Conservation (phyloP, 1,140 invertebrate species). For the Hyles euphorbiae region DNA sequence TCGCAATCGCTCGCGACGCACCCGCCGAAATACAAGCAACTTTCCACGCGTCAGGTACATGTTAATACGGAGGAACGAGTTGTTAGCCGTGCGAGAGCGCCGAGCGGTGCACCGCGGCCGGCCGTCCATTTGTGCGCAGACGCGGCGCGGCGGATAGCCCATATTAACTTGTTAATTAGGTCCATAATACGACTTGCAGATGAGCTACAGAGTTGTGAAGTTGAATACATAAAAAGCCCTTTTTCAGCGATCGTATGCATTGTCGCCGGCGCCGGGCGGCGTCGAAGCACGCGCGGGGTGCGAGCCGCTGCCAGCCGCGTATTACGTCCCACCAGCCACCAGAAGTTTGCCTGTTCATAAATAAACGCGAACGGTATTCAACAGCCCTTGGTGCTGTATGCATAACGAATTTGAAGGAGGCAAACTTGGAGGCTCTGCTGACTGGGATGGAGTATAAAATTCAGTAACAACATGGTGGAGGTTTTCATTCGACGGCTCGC, state of each 20-base stretch:
- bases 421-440: slow-evolving; percentile 74
- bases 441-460: slow-evolving; percentile 76
- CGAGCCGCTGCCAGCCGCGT: slow-evolving; percentile 75
- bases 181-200: slow-evolving; percentile 93
- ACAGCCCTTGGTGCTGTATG: slow-evolving; percentile 77
- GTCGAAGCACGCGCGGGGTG: slow-evolving; percentile 67
- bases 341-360: slow-evolving; percentile 78
- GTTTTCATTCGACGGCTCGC: slow-evolving; percentile 71
- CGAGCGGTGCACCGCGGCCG: slow-evolving; percentile 1
- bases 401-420: slow-evolving; percentile 77
- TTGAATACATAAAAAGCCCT: slow-evolving; percentile 76
- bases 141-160: slow-evolving; percentile 76
- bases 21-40: slow-evolving; percentile 29
- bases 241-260: slow-evolving; percentile 76
- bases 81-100: neutral
- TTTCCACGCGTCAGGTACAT: slow-evolving; percentile 26
- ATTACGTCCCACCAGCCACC: slow-evolving; percentile 77
- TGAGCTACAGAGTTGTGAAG: slow-evolving; percentile 81
- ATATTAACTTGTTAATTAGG: slow-evolving; percentile 94
- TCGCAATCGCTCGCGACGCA: slow-evolving; percentile 54
- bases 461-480: slow-evolving; percentile 73
- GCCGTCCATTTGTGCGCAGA: slow-evolving; percentile 42
- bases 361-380: slow-evolving; percentile 77
- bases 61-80: neutral
- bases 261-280: slow-evolving; percentile 74